Evolutionary conservation across 2,888 invertebrate genomes (phyloP).

Genomic region (Drosophila macrospina): DNA sequence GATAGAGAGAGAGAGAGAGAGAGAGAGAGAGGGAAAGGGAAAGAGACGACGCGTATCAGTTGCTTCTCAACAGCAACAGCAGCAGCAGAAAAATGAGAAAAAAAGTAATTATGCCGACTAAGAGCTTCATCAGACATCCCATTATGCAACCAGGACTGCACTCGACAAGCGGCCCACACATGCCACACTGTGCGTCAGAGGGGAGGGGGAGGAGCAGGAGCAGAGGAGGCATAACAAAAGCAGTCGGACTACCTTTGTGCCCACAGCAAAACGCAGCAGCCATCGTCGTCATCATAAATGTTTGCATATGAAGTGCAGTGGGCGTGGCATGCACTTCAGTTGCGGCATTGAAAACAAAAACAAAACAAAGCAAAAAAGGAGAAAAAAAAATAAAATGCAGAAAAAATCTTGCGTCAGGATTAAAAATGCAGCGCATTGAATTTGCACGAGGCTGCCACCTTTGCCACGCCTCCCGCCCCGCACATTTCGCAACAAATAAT

Average conservation of each 20-base stretch:
- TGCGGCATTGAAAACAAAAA: conserved; percentile 70
- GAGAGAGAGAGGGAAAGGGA: background rate
- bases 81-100: conserved; percentile 32
- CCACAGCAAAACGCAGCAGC: conserved; percentile 36
- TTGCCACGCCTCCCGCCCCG: conserved; percentile 24
- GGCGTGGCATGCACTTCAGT: conserved; percentile 76
- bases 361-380: background rate
- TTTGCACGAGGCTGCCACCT: conserved; percentile 61
- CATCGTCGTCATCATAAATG: conserved; percentile 71
- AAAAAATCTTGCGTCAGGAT: conserved; percentile 71
- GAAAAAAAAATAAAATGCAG: conserved; percentile 38
- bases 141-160: conserved; percentile 75
- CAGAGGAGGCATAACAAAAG: conserved; percentile 60
- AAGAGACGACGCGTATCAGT: conserved; percentile 49
- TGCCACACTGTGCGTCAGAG: conserved; percentile 11
- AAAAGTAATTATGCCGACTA: conserved; percentile 82
- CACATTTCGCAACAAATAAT: conserved; percentile 76
- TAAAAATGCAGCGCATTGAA: conserved; percentile 80
- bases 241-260: conserved; percentile 70
- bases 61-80: conserved; percentile 18
- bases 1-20: background rate
- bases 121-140: conserved; percentile 81
- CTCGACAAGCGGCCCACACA: conserved; percentile 67
- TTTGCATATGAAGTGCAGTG: conserved; percentile 77
- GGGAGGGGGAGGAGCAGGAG: background rate